Conservation (phyloP, 2,888 invertebrate genomes). For the Papilio elwesi region DNA sequence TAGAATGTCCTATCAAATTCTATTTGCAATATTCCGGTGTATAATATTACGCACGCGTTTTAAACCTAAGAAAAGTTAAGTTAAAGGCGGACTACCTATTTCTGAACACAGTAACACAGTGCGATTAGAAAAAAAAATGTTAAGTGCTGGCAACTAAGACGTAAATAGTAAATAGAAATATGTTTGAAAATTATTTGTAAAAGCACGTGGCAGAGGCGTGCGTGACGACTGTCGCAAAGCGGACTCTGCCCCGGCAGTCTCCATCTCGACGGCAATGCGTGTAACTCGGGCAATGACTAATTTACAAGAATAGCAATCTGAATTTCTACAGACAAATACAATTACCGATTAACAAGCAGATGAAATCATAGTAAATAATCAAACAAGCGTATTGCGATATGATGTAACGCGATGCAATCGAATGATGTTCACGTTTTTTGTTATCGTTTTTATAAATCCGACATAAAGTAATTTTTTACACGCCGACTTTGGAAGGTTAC, state of each 20-base stretch:
- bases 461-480: not conserved
- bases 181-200: constrained; percentile 22
- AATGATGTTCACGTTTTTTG: constrained; percentile 1
- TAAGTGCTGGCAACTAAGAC: too few species aligned
- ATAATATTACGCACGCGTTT: too few species aligned
- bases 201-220: constrained; percentile 64
- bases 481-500: not conserved
- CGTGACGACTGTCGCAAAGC: constrained; percentile 49
- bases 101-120: too few species aligned
- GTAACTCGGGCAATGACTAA: constrained; percentile 52
- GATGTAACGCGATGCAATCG: not conserved
- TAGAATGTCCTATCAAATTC: too few species aligned
- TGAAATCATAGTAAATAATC: constrained; percentile 24
- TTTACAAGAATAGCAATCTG: constrained; percentile 52
- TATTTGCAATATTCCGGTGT: too few species aligned
- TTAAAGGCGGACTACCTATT: too few species aligned
- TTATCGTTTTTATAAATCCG: not conserved
- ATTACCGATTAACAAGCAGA: constrained; percentile 22
- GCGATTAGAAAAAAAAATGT: too few species aligned
- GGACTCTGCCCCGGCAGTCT: constrained; percentile 62
- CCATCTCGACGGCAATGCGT: constrained; percentile 43
- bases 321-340: constrained; percentile 4
- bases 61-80: too few species aligned
- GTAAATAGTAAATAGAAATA: not conserved
- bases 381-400: not conserved